phyloP scores from a whole-genome alignment of 2,113 vertebrate species.

The Melozone crissalis region DNA sequence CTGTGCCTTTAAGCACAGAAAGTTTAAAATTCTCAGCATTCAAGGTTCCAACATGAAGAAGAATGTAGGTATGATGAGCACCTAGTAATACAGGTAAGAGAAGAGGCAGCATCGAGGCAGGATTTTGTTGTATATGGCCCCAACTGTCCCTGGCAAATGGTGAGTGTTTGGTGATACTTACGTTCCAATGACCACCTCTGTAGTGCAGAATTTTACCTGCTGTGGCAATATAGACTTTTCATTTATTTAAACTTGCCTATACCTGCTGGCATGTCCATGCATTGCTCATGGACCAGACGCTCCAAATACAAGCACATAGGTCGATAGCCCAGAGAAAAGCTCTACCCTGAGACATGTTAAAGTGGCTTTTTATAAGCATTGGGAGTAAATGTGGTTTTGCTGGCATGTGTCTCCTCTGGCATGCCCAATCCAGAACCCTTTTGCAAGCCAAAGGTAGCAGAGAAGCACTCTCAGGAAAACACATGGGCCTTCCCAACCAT shows the following conservation, averaged over 20 bases:
- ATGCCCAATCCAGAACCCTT: not conserved
- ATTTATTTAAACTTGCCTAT: not conserved
- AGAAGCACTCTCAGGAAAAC: not conserved
- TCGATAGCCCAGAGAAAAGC: not conserved
- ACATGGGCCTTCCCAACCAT: not conserved
- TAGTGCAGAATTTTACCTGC: not conserved
- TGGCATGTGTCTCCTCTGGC: not conserved
- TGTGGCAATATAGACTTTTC: not conserved
- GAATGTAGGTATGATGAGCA: not conserved
- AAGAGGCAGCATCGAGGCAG: not conserved
- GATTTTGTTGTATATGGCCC: not conserved
- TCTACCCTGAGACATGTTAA: not conserved
- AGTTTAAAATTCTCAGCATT: no score
- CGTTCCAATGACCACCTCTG: accelerated
- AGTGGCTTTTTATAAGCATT: not conserved
- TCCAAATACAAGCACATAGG: not conserved
- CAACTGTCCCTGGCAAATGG: not conserved
- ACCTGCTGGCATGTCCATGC: not conserved
- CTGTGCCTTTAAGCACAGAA: no score
- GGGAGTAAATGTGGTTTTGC: not conserved
- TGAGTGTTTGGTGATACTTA: not conserved
- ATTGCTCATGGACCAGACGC: accelerated
- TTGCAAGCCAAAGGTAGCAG: not conserved
- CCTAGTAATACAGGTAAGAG: not conserved
- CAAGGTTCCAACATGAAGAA: not conserved